Evolutionary conservation across 2,888 invertebrate genomes (phyloP), one percentile per base, ranked within the genome.

Genomic region (Ditula angustiorana): DNA sequence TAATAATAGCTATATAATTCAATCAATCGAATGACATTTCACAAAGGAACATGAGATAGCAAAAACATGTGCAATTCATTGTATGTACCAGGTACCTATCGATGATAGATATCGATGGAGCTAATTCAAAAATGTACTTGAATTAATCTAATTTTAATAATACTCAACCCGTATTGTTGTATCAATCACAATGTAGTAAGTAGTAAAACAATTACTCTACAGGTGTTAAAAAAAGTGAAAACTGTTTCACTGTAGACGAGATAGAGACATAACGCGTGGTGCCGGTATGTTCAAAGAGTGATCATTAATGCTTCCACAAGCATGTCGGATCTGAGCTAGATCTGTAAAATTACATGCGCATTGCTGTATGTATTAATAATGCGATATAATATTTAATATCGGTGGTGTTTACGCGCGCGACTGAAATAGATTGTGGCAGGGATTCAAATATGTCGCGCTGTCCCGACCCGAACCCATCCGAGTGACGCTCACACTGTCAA

Each of bases 391-490:
- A 84, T 83, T 81, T 58, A 72, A 72, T 73, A 71, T 63, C 69
- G 61, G 70, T 73, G 78, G 80, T 90, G 88, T 90, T 92, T 92
- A 90, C 90, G 88, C 81, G 83, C 81, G 78, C 70, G 74, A 82
- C 86, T 70, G 82, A 78, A 92, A 92, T 92, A 92, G 75, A 80
- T 80, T 71, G 86, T 92, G 92, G 92, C 92, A 92, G 82, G 81
- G 92, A 81, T 90, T 92, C 92, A 92, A 92, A 92, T 92, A 92
- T 92, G 92, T 92, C 90, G 86, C 84, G 71, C 80, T 83, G 84
- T 85, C n/a, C 8, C 41, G 41, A 16, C 41, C 86, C 83, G 80
- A 86, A 86, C 82, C 78, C 81, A 84, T 83, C 82, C 82, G 75
- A 74, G 72, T 52, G 57, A 58, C 59, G 52, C 28, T 83, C 74